These are phyloP conservation scores for Rhopalosiphum nymphaeae DNA, from an alignment of 2,888 invertebrate genomes.

Conservation along the genomic window DNA sequence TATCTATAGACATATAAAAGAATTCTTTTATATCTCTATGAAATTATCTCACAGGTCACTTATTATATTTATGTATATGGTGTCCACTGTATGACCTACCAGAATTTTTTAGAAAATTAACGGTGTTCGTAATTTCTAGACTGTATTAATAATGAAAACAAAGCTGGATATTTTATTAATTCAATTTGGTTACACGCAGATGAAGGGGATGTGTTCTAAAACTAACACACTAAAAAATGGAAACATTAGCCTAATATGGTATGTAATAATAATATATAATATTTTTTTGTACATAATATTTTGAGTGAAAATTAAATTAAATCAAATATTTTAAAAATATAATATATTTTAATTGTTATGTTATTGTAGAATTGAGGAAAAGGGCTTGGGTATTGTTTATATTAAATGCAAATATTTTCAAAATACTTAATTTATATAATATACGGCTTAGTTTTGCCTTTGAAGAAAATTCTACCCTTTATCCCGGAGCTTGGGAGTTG, in stretches of 20 bases:
- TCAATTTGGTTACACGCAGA: not conserved
- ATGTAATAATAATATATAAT: not conserved
- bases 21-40: too few species aligned
- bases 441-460: not conserved
- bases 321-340: not conserved
- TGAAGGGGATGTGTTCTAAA: not conserved
- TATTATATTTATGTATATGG: not conserved
- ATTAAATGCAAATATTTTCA: not conserved
- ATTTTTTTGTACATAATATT: not conserved
- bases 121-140: not conserved
- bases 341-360: not conserved
- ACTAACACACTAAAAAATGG: not conserved
- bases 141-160: not conserved
- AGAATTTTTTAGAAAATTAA: not conserved
- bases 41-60: too few species aligned
- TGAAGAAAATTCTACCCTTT: not conserved
- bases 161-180: not conserved
- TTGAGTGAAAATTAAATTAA: not conserved
- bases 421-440: not conserved
- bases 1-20: not conserved
- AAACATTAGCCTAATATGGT: not conserved
- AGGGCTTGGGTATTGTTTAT: not conserved
- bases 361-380: not conserved
- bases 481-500: not conserved
- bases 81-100: not conserved